Percentiles rank a stretch among this genome's conserved stretches.
phyloP scores from a whole-genome alignment of 2,113 vertebrate species.

The Emydocephalus ijimae region DNA sequence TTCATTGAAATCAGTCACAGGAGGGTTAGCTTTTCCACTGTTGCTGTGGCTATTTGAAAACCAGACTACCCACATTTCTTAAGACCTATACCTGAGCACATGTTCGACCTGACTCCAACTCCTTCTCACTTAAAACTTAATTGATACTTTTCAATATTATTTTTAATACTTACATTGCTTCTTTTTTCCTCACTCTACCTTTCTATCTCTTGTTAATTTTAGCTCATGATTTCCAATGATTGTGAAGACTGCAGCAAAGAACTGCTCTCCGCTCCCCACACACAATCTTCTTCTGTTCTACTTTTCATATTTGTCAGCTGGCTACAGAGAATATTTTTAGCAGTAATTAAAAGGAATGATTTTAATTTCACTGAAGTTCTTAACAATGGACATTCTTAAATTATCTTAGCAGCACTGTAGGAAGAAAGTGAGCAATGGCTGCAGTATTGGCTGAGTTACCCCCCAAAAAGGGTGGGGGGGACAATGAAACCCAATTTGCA shows the following conservation, averaged over 20 bases:
- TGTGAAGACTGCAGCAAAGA: neutral
- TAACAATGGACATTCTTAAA: neutral
- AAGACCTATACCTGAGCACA: neutral
- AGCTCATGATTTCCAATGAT: neutral
- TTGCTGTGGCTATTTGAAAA: neutral
- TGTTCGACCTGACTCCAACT: neutral
- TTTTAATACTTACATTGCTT: neutral
- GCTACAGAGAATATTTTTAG: constrained; percentile 25
- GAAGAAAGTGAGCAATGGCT: neutral
- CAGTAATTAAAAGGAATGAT: constrained; percentile 10
- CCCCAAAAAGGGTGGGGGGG: neutral
- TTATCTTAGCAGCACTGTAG: neutral
- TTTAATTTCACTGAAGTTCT: constrained; percentile 3
- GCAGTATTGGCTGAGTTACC: constrained; percentile 6
- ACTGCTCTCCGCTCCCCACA: neutral
- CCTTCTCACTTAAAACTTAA: neutral
- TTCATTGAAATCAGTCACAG: neutral
- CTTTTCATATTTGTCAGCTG: neutral
- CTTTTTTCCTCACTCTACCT: neutral
- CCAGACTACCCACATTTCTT: neutral
- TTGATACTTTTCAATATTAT: neutral
- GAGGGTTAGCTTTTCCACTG: neutral
- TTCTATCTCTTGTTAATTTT: neutral
- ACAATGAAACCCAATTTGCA: constrained; percentile 19
- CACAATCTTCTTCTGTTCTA: neutral